Base-by-base conservation (phyloP, 2,113 vertebrate species). In the Albula goreensis region DNA sequence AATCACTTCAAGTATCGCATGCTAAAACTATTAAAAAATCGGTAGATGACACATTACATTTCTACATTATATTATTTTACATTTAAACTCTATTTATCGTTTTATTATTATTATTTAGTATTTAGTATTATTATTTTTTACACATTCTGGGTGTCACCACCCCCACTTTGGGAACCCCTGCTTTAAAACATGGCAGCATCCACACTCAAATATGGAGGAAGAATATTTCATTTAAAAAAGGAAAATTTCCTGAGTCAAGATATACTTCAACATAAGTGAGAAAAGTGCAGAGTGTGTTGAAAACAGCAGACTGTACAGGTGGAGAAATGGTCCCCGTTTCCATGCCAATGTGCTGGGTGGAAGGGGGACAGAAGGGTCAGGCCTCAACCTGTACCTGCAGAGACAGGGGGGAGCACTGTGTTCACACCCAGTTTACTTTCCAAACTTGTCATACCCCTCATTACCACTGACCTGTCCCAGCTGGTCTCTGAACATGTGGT, bases 381-480 rank as follows among this genome's bases (percentile, higher is more conserved):
- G 82, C 86, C 89, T 95, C 94, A 96, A 51, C 94, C 93, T 19
- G 93, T 95, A 88, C 94, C 94, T 95, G 90, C 5, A 50, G 88
- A 89, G 3, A 88, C 53, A 85, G 63, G 88, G 83, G 41, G 4
- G 22, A 41, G 48, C n/a, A 50, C 31, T 15, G 6, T 48, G 31
- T 50, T 81, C 50, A 50, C 50, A 81, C n/a, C 3, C 60, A 51
- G n/a, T 50, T 51, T 8, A n/a, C 50, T 11, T 15, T 41, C 41
- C 15, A 2, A 1, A 17, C 79, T 11, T 25, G 15, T 53, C 56
- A 56, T 56, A 56, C 81, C 50, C 63, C 4, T 15, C 82, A 10
- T 2, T 12, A n/a, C 8, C 7, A 60, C 56, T 60, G 56, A 60
- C 11, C 56, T 60, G 11, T n/a, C n/a, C n/a, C n/a, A n/a, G n/a